Evolutionary conservation across 2,888 invertebrate species (phyloP), one percentile per base, ranked within the genome.

Genomic region (Aphelenchoides bicaudatus): DNA sequence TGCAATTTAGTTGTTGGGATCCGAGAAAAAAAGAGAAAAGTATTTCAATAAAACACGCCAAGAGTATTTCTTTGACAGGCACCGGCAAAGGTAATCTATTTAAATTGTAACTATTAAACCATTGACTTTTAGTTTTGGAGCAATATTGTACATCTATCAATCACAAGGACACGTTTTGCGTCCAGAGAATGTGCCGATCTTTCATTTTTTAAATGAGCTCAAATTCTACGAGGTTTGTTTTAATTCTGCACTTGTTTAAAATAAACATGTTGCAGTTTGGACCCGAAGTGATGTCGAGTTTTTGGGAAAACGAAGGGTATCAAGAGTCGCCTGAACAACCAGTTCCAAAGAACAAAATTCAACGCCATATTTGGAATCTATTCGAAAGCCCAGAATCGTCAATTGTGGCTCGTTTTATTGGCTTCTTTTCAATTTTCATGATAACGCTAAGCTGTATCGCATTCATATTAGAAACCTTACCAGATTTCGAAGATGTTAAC

Each of bases 141-240:
- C 43, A 6, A 43, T 43, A 21, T n/a, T 43, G 43, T 43, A 43
- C 43, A 43, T 43, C 43, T 43, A 43, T 25, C 43, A 43, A 25
- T 43, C 43, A 8, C 25, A 8, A 19, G 43, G 43, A 8, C 43
- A 43, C 43, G 43, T 43, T n/a, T 6, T 43, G 6, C 10, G 43
- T 10, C 43, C 43, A 8, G 43, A 21, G 10, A 43, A n/a, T n/a
- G 25, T 43, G 16, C 23, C 23, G 10, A 10, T 43, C 43, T 43
- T 43, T 8, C 16, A 43, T n/a, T 43, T 8, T n/a, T 21, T 43
- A 25, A n/a, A 6, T 21, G 43, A 43, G 25, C 23, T 43, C 16
- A 43, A 43, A 21, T 43, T 43, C 43, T 43, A 43, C 43, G 43
- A 43, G 23, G 43, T n/a, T 8, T 21, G 43, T n/a, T 8, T n/a